phyloP scores from a whole-genome alignment of 2,113 vertebrate species.

The Collichthys lucidus region DNA sequence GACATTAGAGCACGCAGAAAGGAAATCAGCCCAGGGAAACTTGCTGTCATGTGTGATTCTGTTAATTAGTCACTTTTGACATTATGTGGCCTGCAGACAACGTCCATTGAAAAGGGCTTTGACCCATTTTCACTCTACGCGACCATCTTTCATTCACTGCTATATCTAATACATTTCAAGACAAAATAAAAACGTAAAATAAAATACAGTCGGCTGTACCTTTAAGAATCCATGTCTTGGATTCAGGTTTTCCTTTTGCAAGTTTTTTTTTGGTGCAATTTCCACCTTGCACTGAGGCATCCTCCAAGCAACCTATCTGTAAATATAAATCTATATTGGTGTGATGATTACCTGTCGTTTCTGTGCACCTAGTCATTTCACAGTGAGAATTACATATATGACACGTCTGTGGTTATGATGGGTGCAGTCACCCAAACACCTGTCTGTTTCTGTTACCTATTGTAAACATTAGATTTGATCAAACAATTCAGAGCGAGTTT shows the following conservation, averaged over 20 bases:
- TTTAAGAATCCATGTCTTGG: neutral
- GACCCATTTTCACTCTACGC: slow-evolving; percentile 26
- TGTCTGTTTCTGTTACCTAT: neutral
- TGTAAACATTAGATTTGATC: neutral
- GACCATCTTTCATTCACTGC: neutral
- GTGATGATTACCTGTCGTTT: neutral
- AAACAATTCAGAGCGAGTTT: neutral
- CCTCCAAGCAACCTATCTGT: neutral
- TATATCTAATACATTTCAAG: neutral
- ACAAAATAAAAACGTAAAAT: neutral
- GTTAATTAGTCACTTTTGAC: slow-evolving; percentile 55
- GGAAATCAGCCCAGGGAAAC: slow-evolving; percentile 40
- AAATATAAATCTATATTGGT: neutral
- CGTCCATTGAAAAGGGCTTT: slow-evolving; percentile 47
- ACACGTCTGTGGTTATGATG: neutral
- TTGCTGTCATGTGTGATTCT: slow-evolving; percentile 52
- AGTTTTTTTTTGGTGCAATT: neutral
- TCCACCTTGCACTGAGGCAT: neutral
- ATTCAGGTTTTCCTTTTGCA: neutral
- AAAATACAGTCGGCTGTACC: neutral
- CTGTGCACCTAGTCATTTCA: neutral
- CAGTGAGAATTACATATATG: neutral
- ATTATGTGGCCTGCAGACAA: slow-evolving; percentile 33
- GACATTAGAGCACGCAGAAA: slow-evolving; percentile 21
- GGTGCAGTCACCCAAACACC: neutral